Conservation (phyloP, 64 coral and sea anemone genomes). For the Stichodactyla mertensii region DNA sequence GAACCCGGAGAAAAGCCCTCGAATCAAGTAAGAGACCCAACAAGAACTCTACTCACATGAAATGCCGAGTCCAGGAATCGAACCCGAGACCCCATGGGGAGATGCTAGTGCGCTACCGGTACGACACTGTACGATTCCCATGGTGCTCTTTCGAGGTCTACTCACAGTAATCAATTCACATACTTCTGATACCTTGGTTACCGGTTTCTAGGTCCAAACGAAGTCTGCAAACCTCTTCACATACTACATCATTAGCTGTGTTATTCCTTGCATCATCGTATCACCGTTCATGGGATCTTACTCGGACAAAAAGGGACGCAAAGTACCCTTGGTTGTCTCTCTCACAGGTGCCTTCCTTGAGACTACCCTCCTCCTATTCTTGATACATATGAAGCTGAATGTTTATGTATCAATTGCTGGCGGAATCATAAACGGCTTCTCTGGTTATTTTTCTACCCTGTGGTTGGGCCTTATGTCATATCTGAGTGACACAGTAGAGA, state of each 20-base stretch:
- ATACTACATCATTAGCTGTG: neutral
- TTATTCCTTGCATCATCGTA: conserved; percentile 13
- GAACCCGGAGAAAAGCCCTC: no score
- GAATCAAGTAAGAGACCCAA: no score
- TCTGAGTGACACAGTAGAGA: conserved; percentile 50
- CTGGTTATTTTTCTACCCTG: conserved; percentile 51
- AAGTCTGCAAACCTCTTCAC: neutral
- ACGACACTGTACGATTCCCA: no score
- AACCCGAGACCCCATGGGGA: no score
- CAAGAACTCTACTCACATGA: no score
- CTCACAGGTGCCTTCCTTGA: conserved; percentile 58
- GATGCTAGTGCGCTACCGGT: no score
- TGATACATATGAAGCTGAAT: conserved; percentile 58
- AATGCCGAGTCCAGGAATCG: no score
- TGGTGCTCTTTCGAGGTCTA: no score
- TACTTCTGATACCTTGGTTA: neutral
- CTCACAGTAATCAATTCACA: no score
- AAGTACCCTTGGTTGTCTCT: conserved; percentile 45
- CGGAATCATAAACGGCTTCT: conserved; percentile 55
- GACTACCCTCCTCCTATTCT: conserved; percentile 33
- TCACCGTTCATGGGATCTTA: conserved; percentile 46
- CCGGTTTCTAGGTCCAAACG: neutral
- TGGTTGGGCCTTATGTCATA: conserved; percentile 58
- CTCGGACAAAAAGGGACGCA: conserved; percentile 47
- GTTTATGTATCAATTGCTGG: conserved; percentile 58